Conservation (phyloP, 2,113 vertebrate species). For the Malurus cyaneus region DNA sequence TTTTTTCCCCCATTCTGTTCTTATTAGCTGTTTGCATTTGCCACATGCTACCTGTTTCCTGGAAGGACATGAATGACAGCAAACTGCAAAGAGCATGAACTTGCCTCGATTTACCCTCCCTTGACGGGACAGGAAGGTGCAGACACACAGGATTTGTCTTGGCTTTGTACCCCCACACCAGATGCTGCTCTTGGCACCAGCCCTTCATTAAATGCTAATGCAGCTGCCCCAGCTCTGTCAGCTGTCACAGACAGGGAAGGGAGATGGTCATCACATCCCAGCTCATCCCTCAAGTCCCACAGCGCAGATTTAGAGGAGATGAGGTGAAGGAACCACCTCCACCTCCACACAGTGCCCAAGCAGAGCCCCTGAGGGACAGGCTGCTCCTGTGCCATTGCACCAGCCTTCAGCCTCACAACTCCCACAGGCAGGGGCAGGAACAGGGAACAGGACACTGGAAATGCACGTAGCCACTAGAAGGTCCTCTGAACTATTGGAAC, state of each 20-base stretch:
- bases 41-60: background rate
- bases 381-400: background rate
- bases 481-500: background rate
- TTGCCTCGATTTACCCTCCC: background rate
- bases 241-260: background rate
- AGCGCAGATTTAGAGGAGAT: background rate
- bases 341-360: rapidly evolving
- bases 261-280: background rate
- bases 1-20: background rate
- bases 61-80: background rate
- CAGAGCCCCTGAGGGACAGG: rapidly evolving
- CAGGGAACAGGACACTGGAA: background rate
- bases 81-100: background rate
- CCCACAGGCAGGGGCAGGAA: background rate
- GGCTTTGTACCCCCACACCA: background rate
- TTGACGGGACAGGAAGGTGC: background rate
- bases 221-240: background rate
- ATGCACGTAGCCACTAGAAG: background rate
- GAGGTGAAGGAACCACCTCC: background rate
- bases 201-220: background rate
- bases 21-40: background rate
- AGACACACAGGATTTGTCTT: background rate
- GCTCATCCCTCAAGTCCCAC: background rate
- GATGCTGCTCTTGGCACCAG: background rate
- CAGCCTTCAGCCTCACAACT: rapidly evolving